Conservation (phyloP, 1,140 invertebrate genomes). For the Rhopalosiphum padi region DNA sequence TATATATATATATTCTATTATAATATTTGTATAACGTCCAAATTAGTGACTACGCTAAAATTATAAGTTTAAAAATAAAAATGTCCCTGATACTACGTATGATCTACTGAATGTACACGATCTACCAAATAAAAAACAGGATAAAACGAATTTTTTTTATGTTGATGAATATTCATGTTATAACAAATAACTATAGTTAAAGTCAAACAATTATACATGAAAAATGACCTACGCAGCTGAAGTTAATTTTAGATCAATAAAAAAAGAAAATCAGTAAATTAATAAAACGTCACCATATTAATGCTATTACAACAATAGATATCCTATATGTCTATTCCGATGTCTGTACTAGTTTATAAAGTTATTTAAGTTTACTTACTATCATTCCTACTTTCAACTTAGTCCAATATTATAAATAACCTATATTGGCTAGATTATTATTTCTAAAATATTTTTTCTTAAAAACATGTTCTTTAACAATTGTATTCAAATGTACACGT, state of each 20-base stretch:
- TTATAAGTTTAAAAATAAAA: conserved; percentile 16
- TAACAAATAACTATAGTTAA: neutral
- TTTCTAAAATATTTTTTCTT: neutral
- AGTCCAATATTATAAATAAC: neutral
- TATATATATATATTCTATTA: neutral
- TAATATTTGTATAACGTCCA: conserved; percentile 16
- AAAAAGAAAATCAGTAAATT: neutral
- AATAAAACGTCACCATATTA: neutral
- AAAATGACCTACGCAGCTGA: too few species aligned
- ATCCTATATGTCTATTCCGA: neutral
- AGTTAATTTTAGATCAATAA: too few species aligned
- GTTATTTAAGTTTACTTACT: neutral
- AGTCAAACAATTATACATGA: too few species aligned
- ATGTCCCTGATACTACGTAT: neutral
- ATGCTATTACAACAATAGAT: neutral
- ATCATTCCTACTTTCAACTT: neutral
- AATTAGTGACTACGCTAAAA: neutral
- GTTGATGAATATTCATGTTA: neutral
- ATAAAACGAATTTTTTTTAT: neutral
- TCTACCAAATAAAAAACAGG: neutral
- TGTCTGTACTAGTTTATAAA: neutral
- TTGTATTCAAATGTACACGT: neutral
- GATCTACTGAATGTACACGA: neutral
- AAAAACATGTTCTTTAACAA: neutral
- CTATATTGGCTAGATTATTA: too few species aligned